phyloP scores from a whole-genome alignment of 2,113 vertebrate species.

The Myrmecobius fasciatus region DNA sequence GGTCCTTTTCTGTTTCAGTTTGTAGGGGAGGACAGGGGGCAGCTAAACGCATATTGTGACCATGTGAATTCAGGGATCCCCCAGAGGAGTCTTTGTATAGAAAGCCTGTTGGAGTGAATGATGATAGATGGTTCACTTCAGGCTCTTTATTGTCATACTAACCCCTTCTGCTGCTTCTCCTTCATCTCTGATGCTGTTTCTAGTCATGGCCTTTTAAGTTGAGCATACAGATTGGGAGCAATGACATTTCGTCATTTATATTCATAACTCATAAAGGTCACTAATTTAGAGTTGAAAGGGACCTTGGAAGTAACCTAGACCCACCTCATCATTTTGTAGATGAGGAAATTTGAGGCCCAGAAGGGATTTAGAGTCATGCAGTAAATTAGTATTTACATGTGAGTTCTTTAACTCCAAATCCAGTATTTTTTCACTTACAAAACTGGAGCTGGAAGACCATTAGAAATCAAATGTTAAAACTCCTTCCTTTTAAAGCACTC shows the following conservation, averaged over 20 bases:
- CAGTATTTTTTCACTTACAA: not conserved
- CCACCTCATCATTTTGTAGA: not conserved
- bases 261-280: not conserved
- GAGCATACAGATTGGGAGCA: not conserved
- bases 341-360: not conserved
- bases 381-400: not conserved
- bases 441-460: not conserved
- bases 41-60: constrained; percentile 60
- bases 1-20: constrained; percentile 76
- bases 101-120: not conserved
- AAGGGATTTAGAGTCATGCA: not conserved
- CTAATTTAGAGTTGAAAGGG: not conserved
- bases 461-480: not conserved
- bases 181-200: constrained; percentile 33
- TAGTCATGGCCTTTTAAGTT: not conserved
- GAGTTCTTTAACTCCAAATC: not conserved
- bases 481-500: not conserved
- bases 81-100: constrained; percentile 58
- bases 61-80: constrained; percentile 45
- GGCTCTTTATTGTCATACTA: constrained; percentile 2
- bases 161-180: not conserved
- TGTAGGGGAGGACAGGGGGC: constrained; percentile 19
- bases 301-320: not conserved
- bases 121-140: not conserved
- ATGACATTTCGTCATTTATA: not conserved